phyloP scores from a whole-genome alignment of 2,888 invertebrate species.

The Ophion costatus region DNA sequence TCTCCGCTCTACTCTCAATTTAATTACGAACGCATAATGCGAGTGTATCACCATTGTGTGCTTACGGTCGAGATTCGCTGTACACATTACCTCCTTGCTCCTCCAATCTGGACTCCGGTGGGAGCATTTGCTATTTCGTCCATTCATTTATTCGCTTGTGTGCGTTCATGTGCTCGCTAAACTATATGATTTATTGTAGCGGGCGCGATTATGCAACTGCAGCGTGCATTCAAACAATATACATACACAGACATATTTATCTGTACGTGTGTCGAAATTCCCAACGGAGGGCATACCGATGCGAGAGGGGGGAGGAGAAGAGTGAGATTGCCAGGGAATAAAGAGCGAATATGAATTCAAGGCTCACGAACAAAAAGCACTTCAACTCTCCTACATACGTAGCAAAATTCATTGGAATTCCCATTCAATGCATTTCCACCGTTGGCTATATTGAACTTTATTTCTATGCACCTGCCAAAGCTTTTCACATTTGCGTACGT shows the following conservation, averaged over 20 bases:
- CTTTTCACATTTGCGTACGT: constrained; percentile 36
- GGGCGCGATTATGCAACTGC: constrained; percentile 51
- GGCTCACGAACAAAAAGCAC: constrained; percentile 59
- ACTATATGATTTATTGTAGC: constrained; percentile 58
- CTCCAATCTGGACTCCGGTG: constrained; percentile 18
- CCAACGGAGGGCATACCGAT: constrained; percentile 17
- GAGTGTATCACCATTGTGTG: constrained; percentile 64
- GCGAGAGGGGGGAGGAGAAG: background rate
- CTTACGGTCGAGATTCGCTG: constrained; percentile 17
- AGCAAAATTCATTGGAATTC: constrained; percentile 57
- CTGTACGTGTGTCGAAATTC: constrained; percentile 14
- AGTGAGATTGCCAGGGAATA: constrained; percentile 50
- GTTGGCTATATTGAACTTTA: constrained; percentile 48
- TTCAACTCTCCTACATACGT: constrained; percentile 35
- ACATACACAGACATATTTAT: background rate
- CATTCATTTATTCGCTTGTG: constrained; percentile 51
- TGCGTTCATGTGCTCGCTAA: constrained; percentile 18
- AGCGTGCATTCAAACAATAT: constrained; percentile 28
- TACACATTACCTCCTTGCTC: background rate
- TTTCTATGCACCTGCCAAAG: constrained; percentile 48
- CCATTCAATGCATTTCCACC: constrained; percentile 53
- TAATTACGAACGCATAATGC: constrained; percentile 71
- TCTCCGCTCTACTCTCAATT: constrained; percentile 58
- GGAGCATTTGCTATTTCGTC: constrained; percentile 57
- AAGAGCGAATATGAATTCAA: constrained; percentile 57